Conservation (phyloP, 2,888 invertebrate species). For the Helleia helle region DNA sequence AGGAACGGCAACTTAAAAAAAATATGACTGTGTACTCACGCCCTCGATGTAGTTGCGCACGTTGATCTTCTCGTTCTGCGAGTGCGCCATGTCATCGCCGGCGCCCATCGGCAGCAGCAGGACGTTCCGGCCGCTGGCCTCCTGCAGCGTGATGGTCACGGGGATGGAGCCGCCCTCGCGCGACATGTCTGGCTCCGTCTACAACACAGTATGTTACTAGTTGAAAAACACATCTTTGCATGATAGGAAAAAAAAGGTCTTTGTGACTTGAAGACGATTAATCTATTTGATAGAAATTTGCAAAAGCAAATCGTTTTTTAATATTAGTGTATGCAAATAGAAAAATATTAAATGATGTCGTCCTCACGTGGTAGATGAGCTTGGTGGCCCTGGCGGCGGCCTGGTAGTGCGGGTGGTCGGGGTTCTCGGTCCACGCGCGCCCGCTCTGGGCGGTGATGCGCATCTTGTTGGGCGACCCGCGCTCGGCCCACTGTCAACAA, state of each 20-base stretch:
- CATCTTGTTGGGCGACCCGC: conserved; percentile 90
- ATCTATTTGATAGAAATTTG: no score
- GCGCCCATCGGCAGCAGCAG: conserved; percentile 95
- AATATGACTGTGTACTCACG: conserved; percentile 70
- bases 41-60: conserved; percentile 94
- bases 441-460: conserved; percentile 86
- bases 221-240: no score
- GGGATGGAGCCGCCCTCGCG: conserved; percentile 99
- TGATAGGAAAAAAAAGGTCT: no score
- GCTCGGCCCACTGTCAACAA: conserved; percentile 77
- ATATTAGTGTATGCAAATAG: no score
- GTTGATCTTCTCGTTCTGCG: conserved; percentile 98
- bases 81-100: conserved; percentile 98
- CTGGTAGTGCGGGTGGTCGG: conserved; percentile 91
- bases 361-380: conserved; percentile 88
- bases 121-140: conserved; percentile 94
- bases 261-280: no score
- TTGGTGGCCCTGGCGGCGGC: conserved; percentile 89
- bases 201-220: conserved; percentile 4
- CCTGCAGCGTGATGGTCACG: conserved; percentile 93
- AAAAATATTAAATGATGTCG: no score
- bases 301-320: no score
- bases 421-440: conserved; percentile 94
- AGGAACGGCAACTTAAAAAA: no score
- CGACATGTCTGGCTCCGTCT: conserved; percentile 93